Evolutionary conservation across 1,140 invertebrate species (phyloP), one percentile per base, ranked within the genome.

Genomic region (Camponotus pennsylvanicus): DNA sequence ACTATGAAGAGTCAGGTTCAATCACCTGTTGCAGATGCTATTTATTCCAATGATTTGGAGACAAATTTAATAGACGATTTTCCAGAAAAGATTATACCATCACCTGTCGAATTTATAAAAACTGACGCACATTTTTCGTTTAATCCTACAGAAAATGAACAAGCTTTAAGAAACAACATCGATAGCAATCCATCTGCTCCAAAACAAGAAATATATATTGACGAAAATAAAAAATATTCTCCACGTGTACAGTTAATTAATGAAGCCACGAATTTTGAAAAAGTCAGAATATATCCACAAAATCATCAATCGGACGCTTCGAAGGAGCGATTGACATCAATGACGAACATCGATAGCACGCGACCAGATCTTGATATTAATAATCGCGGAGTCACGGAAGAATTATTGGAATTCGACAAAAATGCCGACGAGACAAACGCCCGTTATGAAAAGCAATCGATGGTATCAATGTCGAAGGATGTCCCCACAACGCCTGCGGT

Each of bases 401-500:
- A 52, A 67, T 57, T 34, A 32, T 82, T 27, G 66, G n/a, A 57
- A 71, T 59, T 82, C 34, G 52, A 32, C 21, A 21, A 45, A 61
- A 70, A 11, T n/a, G 37, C 7, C 27, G 11, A 32, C 34, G 42
- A 40, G 21, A 15, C 49, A 37, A 34, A 21, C 21, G 3, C 8
- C 21, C 67, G 4, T 73, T 27, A 32, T 71, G 37, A 21, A 3
- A 45, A 13, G 18, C 52, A 32, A 82, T 73, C 79, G 67, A 82
- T 73, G 52, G 15, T 57, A 18, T 61, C 87, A 40, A 21, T 40
- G 55, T 1, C 32, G 63, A 82, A 89, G 73, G 49, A 73, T 21
- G 9, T 69, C 42, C 37, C 69, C 79, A 55, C 85, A 63, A 88
- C 78, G 85, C 64, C 27, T 34, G 63, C 40, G 21, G 55, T 37